A percentile compares a stretch with the other conserved stretches of the same genome.
Conservation (phyloP, 2,113 vertebrate species). For the Vulpes lagopus region DNA sequence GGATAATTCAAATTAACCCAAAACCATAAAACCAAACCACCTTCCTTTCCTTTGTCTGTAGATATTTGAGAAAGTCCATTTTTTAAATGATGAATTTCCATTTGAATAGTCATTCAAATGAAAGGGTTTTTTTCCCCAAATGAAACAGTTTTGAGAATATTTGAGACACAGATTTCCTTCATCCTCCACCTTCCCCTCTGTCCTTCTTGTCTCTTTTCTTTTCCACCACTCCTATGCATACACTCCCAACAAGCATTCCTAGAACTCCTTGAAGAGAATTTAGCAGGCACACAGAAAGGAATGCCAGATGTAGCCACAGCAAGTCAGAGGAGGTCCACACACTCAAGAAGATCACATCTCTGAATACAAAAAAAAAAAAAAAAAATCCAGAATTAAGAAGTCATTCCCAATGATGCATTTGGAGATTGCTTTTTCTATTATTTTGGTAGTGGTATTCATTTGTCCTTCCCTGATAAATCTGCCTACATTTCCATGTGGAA, state of each 20-base stretch:
- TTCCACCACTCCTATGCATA: neutral
- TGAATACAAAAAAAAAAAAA: neutral
- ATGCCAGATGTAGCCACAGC: neutral
- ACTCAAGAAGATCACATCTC: neutral
- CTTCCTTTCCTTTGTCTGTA: neutral
- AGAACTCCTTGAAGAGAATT: neutral
- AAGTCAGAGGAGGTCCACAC: neutral
- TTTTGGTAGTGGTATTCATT: neutral
- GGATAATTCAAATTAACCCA: neutral
- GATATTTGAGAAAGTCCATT: neutral
- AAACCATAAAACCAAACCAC: neutral
- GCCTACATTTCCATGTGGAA: neutral
- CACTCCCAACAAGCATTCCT: neutral
- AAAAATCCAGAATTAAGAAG: neutral
- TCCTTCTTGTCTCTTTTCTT: neutral
- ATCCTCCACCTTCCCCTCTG: neutral
- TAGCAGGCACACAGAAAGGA: neutral
- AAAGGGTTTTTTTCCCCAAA: neutral
- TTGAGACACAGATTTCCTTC: neutral
- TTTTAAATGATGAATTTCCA: slow-evolving; percentile 5
- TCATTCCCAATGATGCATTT: neutral
- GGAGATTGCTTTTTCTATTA: neutral
- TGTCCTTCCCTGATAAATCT: neutral
- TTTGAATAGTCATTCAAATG: slow-evolving; percentile 9
- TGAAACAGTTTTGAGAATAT: neutral